These are phyloP conservation scores for Gila robusta DNA, from an alignment of 2,797 vertebrate genomes.

Conservation along the genomic window DNA sequence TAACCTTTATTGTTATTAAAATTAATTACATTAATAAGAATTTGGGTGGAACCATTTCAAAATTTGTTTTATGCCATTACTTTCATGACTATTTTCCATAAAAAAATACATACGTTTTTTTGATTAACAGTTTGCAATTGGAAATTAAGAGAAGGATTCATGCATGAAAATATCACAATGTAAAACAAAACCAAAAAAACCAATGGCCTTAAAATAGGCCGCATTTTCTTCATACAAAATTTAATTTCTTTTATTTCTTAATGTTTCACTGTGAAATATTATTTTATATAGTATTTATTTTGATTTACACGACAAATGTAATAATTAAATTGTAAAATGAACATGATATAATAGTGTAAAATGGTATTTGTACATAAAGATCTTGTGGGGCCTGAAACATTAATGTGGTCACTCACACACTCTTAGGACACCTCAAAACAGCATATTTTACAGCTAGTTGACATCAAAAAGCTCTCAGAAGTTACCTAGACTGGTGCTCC, in stretches of 20 bases:
- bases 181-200: neutral
- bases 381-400: neutral
- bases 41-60: no score
- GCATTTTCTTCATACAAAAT: neutral
- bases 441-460: slow-evolving; percentile 42
- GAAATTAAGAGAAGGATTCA: neutral
- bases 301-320: neutral
- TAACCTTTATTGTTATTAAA: neutral
- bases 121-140: neutral
- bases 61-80: neutral
- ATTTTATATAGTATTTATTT: neutral
- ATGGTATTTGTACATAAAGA: neutral
- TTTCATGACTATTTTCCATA: no score
- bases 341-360: neutral
- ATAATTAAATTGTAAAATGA: neutral
- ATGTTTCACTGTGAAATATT: neutral
- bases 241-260: neutral
- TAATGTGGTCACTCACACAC: neutral
- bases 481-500: slow-evolving; percentile 21
- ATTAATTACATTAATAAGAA: neutral
- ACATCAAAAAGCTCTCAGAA: slow-evolving; percentile 73
- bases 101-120: neutral
- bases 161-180: neutral
- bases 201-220: neutral
- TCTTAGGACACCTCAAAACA: slow-evolving; percentile 57